Conservation (phyloP, 1,140 invertebrate genomes). For the Drosophila sp. region DNA sequence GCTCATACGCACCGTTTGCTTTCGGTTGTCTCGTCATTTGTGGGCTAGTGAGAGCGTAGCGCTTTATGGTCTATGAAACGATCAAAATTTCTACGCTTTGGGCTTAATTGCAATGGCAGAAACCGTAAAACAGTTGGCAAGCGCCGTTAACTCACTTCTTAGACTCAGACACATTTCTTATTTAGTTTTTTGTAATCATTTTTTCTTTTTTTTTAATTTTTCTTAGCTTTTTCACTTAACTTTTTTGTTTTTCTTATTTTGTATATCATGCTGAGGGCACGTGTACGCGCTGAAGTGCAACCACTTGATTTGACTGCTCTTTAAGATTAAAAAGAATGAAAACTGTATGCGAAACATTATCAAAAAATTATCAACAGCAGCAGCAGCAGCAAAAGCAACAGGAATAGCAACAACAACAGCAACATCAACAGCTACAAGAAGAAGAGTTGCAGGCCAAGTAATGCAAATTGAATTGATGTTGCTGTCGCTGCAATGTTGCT, state of each 20-base stretch:
- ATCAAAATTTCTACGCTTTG: conserved; percentile 75
- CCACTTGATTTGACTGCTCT: conserved; percentile 25
- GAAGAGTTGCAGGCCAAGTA: conserved; percentile 29
- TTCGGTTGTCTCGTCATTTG: conserved; percentile 30
- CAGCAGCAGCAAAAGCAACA: neutral
- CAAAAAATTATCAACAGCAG: conserved; percentile 36
- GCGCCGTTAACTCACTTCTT: conserved; percentile 58
- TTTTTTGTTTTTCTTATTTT: conserved; percentile 13
- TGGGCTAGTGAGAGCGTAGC: conserved; percentile 46
- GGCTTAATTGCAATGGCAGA: conserved; percentile 66
- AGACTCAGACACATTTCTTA: conserved; percentile 15
- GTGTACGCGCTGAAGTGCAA: conserved; percentile 39
- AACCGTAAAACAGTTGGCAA: conserved; percentile 76
- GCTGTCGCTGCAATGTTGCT: conserved; percentile 27
- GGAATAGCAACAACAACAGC: neutral
- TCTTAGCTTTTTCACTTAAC: neutral
- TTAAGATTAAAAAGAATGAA: conserved; percentile 29
- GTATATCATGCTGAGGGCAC: conserved; percentile 36
- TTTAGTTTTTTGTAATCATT: neutral
- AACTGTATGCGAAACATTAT: conserved; percentile 27
- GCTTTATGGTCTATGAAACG: conserved; percentile 77
- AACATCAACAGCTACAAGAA: neutral
- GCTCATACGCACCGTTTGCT: conserved; percentile 76
- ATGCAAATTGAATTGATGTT: conserved; percentile 81
- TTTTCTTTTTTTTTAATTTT: no score